Conservation (phyloP, 1,140 invertebrate species). For the Heliothis subflexa region DNA sequence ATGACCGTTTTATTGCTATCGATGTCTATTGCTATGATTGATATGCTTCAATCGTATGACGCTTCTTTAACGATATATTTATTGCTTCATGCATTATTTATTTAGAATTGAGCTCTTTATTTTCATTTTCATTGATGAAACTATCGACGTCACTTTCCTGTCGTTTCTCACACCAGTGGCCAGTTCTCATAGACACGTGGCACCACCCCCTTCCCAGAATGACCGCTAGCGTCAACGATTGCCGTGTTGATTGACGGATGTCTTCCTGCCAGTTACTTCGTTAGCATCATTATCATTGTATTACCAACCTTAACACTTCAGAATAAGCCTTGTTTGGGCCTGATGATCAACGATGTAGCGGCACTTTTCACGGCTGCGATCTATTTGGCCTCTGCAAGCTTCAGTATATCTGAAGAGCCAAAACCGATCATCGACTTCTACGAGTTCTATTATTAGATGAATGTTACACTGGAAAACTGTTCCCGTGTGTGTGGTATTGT, state of each 20-base stretch:
- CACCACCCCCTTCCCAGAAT: slow-evolving; percentile 66
- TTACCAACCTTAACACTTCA: slow-evolving; percentile 46
- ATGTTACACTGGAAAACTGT: slow-evolving; percentile 35
- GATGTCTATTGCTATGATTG: slow-evolving; percentile 60
- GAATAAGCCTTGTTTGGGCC: slow-evolving; percentile 33
- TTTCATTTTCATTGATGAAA: slow-evolving; percentile 49
- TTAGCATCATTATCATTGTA: slow-evolving; percentile 32
- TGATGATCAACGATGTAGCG: slow-evolving; percentile 42
- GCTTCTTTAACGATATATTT: slow-evolving; percentile 49
- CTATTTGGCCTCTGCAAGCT: slow-evolving; percentile 60
- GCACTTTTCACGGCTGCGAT: slow-evolving; percentile 61
- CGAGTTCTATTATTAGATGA: slow-evolving; percentile 42
- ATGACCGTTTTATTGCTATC: slow-evolving; percentile 60
- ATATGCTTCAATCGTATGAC: slow-evolving; percentile 47
- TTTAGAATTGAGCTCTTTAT: background rate
- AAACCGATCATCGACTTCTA: slow-evolving; percentile 54
- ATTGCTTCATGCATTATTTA: slow-evolving; percentile 33
- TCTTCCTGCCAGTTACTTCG: slow-evolving; percentile 71
- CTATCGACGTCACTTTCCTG: slow-evolving; percentile 48
- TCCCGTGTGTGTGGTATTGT: slow-evolving; percentile 24
- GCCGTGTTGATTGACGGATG: slow-evolving; percentile 72
- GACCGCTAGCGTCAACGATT: slow-evolving; percentile 63
- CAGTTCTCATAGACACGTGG: slow-evolving; percentile 51
- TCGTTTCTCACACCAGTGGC: slow-evolving; percentile 34
- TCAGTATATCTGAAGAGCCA: slow-evolving; percentile 62